phyloP scores from a whole-genome alignment of 2,888 invertebrate species.

The Autographa gamma region DNA sequence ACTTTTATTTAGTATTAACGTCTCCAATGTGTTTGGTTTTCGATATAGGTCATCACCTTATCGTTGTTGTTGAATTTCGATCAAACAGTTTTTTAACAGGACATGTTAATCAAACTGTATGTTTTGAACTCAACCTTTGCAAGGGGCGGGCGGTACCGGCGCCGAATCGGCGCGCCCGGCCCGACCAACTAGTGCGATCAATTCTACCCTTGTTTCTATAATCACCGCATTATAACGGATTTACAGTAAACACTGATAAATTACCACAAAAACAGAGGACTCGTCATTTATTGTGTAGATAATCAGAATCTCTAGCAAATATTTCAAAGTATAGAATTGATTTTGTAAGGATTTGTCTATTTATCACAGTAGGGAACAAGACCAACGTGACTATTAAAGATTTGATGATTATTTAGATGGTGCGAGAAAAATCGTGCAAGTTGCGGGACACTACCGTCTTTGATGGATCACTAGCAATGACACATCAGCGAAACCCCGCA shows the following conservation, averaged over 20 bases:
- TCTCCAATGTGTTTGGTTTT: no score
- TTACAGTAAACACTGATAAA: slow-evolving; percentile 36
- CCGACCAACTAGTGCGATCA: slow-evolving; percentile 62
- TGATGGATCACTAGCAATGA: no score
- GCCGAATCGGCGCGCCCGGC: slow-evolving; percentile 61
- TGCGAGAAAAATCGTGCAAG: no score
- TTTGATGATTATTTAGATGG: not conserved
- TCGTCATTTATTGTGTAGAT: not conserved
- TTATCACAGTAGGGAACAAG: not conserved
- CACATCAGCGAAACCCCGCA: no score
- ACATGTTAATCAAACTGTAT: slow-evolving; percentile 16
- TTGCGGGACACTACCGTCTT: no score
- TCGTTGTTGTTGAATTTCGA: no score
- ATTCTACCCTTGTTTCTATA: slow-evolving; percentile 65
- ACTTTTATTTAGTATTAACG: no score
- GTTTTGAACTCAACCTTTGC: slow-evolving; percentile 50
- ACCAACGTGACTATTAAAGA: not conserved
- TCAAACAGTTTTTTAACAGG: not conserved
- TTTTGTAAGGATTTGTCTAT: not conserved
- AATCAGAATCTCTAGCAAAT: not conserved
- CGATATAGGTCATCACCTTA: no score
- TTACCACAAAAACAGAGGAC: slow-evolving; percentile 11
- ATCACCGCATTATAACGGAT: slow-evolving; percentile 46
- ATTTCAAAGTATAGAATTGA: not conserved
- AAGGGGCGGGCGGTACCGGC: slow-evolving; percentile 55